Evolutionary conservation across 2,113 vertebrate genomes (phyloP).

Genomic region (Neofelis nebulosa): DNA sequence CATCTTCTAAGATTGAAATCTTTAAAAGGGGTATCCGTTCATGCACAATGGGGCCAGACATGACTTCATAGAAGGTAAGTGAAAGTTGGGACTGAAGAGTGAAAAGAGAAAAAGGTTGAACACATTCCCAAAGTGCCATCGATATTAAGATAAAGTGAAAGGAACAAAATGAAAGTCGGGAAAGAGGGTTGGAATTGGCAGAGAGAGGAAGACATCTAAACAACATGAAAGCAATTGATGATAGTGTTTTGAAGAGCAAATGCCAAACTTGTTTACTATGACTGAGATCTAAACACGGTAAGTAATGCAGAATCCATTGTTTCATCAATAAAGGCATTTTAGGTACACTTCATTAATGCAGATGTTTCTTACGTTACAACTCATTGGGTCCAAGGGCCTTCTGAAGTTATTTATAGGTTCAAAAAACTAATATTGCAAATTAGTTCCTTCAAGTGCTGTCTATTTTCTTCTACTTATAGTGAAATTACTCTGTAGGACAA

Average conservation of each 20-base stretch:
- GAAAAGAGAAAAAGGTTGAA: neutral
- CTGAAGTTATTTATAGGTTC: neutral
- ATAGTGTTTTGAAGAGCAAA: neutral
- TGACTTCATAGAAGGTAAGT: neutral
- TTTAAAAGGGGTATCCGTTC: neutral
- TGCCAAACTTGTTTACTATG: neutral
- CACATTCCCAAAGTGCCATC: neutral
- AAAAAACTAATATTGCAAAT: conserved; percentile 29
- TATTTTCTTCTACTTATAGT: neutral
- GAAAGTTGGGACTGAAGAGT: neutral
- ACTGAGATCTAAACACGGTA: neutral
- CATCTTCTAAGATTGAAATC: neutral
- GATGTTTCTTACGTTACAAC: neutral
- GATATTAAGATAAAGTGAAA: neutral
- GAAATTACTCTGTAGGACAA: neutral
- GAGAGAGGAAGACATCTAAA: neutral
- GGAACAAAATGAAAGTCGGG: neutral
- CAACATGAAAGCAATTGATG: neutral
- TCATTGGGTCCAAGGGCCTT: neutral
- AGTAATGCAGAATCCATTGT: neutral
- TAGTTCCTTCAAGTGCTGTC: neutral
- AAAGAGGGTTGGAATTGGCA: neutral
- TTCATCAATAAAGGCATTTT: conserved; percentile 8
- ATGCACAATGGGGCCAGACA: neutral
- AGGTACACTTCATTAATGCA: neutral